Evolutionary conservation across 2,113 vertebrate genomes (phyloP), one percentile per base, ranked within the genome.

Genomic region (Balaeniceps rex): DNA sequence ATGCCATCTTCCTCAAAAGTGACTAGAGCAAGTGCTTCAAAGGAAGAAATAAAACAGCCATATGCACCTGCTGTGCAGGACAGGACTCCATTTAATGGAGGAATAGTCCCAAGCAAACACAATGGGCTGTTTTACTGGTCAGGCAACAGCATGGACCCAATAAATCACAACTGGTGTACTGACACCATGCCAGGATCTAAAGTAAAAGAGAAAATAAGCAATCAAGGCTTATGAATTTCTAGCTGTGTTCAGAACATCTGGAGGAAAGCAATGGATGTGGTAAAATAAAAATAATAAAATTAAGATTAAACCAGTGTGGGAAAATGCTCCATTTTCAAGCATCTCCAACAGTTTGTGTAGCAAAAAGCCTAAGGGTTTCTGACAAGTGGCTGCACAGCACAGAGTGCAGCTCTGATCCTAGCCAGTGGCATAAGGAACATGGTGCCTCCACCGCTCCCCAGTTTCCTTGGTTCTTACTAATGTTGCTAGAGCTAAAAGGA

Each of bases 131-230:
- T 65, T 51, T 64, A 63, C 46, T 87, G 75, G 65, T 90, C 78
- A 92, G 85, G 61, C 82, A 95, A 78, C 72, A 61, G 66, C 64
- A 83, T 28, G 38, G 88, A 90, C 66, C 49, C 55, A 94, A 88
- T 90, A 96, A 96, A 95, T 87, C 82, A 87, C 61, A 84, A 69
- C 2, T 18, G 5, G 26, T 51, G 40, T n/a, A 82, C n/a, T 64
- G 61, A 88, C 3, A 7, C 49, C 85, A 61, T 78, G 51, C 61
- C 81, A 76, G 40, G 71, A 92, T 58, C 83, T 88, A 83, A 85
- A 94, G 46, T 78, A 89, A 91, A 92, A 93, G 26, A 63, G 52
- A 87, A 93, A 95, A 94, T 28, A 79, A 92, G 61, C 65, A 80
- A 85, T 93, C 76, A 80, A 95, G 36, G 14, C 36, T 38, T 49